Evolutionary conservation across 2,888 invertebrate genomes (phyloP), one percentile per base, ranked within the genome.

Genomic region (Pammene fasciana): DNA sequence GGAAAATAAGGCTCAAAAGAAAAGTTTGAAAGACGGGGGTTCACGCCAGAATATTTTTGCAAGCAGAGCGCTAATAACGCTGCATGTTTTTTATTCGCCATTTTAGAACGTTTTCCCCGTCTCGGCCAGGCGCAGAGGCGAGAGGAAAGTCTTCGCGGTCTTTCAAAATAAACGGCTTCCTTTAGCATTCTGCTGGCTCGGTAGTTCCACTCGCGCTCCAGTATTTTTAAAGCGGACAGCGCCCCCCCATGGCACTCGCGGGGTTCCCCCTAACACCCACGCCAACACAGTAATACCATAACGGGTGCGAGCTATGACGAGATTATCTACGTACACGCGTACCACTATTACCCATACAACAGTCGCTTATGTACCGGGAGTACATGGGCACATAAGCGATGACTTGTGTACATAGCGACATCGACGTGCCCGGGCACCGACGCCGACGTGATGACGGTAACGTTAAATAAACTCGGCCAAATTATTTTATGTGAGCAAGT

Each of bases 231-330:
- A 91, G 85, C 92, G 90, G 90, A 87, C 89, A 89, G 85, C 85
- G 79, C 85, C 89, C 85, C 86, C 89, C 86, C 83, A 82, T 83
- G 86, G 86, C 83, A 85, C 84, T 86, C 86, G 85, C 86, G 88
- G 83, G 83, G 79, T 60, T 59, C 75, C 68, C 73, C 73, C 73
- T 74, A 78, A 79, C 78, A 77, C 74, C 80, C 83, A 78, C 86
- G 86, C 86, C 82, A 86, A 87, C 87, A 87, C 90, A 87, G 90
- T 91, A 89, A 92, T 92, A 89, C 91, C 92, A 92, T 92, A 92
- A 90, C 91, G 90, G 92, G 91, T 85, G 90, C 88, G 87, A 87
- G 89, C 90, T 92, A 92, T 92, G 91, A 92, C 90, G 92, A 91
- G 92, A 92, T 92, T 92, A 92, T 92, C 86, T 89, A 89, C 89